Evolutionary conservation across 2,888 invertebrate species (phyloP), one percentile per base, ranked within the genome.

Genomic region (Anodontia alba): DNA sequence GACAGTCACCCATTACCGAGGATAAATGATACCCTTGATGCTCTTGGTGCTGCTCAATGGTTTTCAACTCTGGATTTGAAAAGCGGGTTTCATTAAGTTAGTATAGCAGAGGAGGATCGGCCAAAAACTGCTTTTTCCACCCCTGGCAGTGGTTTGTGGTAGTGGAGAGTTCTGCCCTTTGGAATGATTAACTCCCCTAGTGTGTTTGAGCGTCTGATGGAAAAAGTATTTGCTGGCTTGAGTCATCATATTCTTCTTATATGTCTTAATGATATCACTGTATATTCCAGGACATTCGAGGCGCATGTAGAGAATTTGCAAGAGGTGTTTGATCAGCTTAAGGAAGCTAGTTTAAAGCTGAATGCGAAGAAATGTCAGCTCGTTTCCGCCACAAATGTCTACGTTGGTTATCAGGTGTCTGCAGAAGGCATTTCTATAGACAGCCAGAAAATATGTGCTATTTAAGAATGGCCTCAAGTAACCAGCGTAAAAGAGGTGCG

Each of bases 341-440:
- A 36, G 10, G 23, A 69, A 1, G 69, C 76, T 1, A 51, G 29
- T 20, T 33, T 76, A 33, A 76, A 76, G 51, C 49, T 76, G 1
- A 51, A 46, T 17, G 69, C 75, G 17, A 67, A 75, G 17, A 75
- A 67, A 38, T 76, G 76, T 33, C 33, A 20, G 20, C 1, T 76
- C 17, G n/a, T 76, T 12, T 33, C 33, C 20, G 38, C 42, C n/a
- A 33, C 33, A 31, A 15, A 87, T 2, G 69, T 62, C 31, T 91
- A 82, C 51, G 70, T 90, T 10, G 89, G 90, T 0, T 81, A 88
- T 62, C 67, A 87, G 2, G 78, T 89, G 8, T 62, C 72, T 10
- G 68, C 51, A 10, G 67, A 80, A 20, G 87, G 87, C 1, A 74
- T 86, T 10, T 26, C 51, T 5, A 73, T 84, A 0, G 85, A 87